These are phyloP conservation scores for Pseudochirops corinnae DNA, from an alignment of 2,797 vertebrate genomes.

Conservation along the genomic window DNA sequence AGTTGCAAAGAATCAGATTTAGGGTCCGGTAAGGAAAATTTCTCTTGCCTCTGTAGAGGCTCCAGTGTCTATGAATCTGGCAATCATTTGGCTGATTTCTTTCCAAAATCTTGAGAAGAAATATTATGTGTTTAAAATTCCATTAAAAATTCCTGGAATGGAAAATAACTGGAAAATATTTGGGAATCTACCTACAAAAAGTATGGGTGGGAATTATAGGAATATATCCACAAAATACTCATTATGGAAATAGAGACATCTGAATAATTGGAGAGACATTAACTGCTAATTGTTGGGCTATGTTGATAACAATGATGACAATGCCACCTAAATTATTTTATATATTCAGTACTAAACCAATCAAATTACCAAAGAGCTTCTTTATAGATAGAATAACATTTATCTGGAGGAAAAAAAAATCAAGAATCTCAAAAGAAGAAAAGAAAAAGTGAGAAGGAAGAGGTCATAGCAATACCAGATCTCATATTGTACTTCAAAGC, in stretches of 20 bases:
- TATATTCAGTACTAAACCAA: background rate
- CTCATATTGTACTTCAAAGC: background rate
- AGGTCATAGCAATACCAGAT: background rate
- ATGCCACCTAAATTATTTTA: background rate
- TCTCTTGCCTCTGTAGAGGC: background rate
- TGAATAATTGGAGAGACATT: background rate
- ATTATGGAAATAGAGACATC: background rate
- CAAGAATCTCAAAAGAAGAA: background rate
- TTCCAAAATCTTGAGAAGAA: background rate
- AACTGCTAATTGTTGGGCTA: background rate
- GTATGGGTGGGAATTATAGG: background rate
- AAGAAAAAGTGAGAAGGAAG: background rate
- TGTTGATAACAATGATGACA: background rate
- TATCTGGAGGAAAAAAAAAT: background rate
- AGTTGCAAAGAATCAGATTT: background rate
- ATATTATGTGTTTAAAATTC: background rate
- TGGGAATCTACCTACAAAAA: background rate
- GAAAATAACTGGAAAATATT: background rate
- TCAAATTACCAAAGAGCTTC: background rate
- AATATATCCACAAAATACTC: background rate
- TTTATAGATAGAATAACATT: background rate
- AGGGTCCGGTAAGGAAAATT: background rate
- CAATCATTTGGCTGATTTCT: background rate
- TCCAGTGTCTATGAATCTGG: background rate
- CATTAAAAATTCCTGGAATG: background rate